Conservation (phyloP, 2,888 invertebrate genomes). For the Melanostoma mellinum region DNA sequence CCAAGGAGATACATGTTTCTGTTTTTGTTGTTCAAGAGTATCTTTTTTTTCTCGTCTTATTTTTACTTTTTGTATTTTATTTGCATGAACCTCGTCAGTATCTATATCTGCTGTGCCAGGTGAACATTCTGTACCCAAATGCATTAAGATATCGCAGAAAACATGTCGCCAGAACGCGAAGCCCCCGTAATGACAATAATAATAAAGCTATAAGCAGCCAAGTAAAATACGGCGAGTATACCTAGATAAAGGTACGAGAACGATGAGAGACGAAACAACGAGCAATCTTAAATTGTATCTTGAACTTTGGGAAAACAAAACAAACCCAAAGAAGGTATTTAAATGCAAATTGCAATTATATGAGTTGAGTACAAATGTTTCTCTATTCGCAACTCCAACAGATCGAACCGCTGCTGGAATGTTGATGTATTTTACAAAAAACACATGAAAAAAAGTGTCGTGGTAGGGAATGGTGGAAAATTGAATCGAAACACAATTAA, state of each 20-base stretch:
- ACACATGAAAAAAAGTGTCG: slow-evolving; percentile 22
- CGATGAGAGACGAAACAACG: too few relatives aligned
- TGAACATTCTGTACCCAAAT: slow-evolving; percentile 50
- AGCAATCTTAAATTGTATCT: slow-evolving; percentile 18
- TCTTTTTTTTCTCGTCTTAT: slow-evolving; percentile 10
- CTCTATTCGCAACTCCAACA: slow-evolving; percentile 34
- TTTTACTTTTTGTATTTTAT: slow-evolving; percentile 46
- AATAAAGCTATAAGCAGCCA: slow-evolving; percentile 57
- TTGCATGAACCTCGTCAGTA: slow-evolving; percentile 43
- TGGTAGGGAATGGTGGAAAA: slow-evolving; percentile 45
- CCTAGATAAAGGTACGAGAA: slow-evolving; percentile 14
- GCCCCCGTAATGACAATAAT: slow-evolving; percentile 49
- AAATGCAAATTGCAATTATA: slow-evolving; percentile 65
- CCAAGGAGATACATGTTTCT: slow-evolving; percentile 70
- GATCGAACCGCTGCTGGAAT: slow-evolving; percentile 49
- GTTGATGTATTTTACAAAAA: slow-evolving; percentile 24
- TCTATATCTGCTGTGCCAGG: slow-evolving; percentile 31
- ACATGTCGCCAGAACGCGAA: slow-evolving; percentile 42
- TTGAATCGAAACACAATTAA: slow-evolving; percentile 69
- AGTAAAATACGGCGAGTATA: background rate
- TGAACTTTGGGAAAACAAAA: slow-evolving; percentile 15
- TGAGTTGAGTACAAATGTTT: slow-evolving; percentile 43
- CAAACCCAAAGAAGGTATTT: slow-evolving; percentile 51
- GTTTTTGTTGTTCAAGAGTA: slow-evolving; percentile 52
- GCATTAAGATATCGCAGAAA: slow-evolving; percentile 68